A percentile compares a stretch with the other conserved stretches of the same genome.
Evolutionary conservation across 30 jellyfish, hydroid and myxozoan genomes (phyloP).

Genomic region (Aurelia sp.): DNA sequence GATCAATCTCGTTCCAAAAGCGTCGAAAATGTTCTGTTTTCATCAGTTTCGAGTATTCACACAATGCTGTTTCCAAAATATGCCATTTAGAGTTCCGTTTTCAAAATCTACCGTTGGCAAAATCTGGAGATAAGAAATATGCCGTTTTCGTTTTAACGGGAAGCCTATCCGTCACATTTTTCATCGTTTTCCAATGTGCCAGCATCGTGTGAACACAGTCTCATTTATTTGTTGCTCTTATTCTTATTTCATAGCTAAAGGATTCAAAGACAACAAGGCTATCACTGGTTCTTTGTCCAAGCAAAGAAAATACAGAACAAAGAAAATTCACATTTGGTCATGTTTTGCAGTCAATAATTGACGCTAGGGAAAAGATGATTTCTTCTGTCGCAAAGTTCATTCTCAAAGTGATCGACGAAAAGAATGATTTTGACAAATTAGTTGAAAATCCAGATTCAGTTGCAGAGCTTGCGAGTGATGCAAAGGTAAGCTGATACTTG

Average conservation of each 20-base stretch:
- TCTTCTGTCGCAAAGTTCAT: constrained; percentile 81
- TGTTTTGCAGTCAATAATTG: constrained; percentile 54
- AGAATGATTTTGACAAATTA: constrained; percentile 41
- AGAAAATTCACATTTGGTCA: constrained; percentile 36
- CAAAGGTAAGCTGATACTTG: constrained; percentile 44
- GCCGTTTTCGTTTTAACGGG: too few species aligned
- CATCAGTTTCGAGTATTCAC: too few species aligned
- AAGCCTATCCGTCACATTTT: too few species aligned
- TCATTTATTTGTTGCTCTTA: background rate
- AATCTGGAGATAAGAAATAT: too few species aligned
- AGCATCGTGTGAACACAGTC: too few species aligned
- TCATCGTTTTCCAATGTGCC: too few species aligned
- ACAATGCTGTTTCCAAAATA: too few species aligned
- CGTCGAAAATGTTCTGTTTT: too few species aligned
- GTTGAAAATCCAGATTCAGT: constrained; percentile 47
- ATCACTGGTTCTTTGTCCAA: constrained; percentile 43
- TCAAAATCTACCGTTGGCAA: too few species aligned
- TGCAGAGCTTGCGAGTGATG: constrained; percentile 51
- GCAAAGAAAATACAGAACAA: constrained; percentile 18
- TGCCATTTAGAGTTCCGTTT: too few species aligned
- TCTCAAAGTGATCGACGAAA: constrained; percentile 50
- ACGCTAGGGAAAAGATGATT: constrained; percentile 64
- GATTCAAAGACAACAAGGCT: constrained; percentile 52
- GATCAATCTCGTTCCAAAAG: too few species aligned
- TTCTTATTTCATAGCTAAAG: constrained; percentile 18